Conservation (phyloP, 2,113 vertebrate species). For the Mormoops blainvillei region DNA sequence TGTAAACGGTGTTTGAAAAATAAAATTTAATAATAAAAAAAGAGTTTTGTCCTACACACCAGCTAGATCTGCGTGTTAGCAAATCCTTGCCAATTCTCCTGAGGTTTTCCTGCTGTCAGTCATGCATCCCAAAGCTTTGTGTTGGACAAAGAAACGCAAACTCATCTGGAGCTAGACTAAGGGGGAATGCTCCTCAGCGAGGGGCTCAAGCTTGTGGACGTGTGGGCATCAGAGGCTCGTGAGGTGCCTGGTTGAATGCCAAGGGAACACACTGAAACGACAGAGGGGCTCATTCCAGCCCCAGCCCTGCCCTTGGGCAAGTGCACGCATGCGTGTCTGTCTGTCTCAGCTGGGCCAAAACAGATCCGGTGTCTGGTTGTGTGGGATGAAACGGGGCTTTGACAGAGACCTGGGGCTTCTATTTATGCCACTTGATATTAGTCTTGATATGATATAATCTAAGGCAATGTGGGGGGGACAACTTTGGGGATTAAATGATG, state of each 20-base stretch:
- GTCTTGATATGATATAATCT: not conserved
- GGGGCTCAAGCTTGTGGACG: not conserved
- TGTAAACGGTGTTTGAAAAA: too few relatives aligned
- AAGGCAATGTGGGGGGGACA: not conserved
- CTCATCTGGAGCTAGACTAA: not conserved
- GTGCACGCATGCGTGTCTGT: accelerated
- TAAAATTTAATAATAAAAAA: not conserved
- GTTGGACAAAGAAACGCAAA: not conserved
- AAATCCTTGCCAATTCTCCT: not conserved
- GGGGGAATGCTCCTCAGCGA: not conserved
- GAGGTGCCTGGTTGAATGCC: not conserved
- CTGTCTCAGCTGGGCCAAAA: not conserved
- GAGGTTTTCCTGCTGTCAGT: not conserved
- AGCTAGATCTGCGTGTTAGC: not conserved
- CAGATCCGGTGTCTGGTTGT: not conserved
- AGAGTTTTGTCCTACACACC: not conserved
- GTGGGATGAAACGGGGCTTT: not conserved
- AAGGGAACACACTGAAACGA: not conserved
- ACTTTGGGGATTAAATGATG: not conserved
- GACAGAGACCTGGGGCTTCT: not conserved
- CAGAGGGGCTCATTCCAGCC: not conserved
- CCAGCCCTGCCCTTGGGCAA: too few relatives aligned
- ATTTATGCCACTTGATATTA: not conserved
- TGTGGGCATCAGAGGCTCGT: not conserved
- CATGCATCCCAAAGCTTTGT: not conserved